Evolutionary conservation across 2,797 vertebrate species (phyloP).

Genomic region (Notolabrus celidotus): DNA sequence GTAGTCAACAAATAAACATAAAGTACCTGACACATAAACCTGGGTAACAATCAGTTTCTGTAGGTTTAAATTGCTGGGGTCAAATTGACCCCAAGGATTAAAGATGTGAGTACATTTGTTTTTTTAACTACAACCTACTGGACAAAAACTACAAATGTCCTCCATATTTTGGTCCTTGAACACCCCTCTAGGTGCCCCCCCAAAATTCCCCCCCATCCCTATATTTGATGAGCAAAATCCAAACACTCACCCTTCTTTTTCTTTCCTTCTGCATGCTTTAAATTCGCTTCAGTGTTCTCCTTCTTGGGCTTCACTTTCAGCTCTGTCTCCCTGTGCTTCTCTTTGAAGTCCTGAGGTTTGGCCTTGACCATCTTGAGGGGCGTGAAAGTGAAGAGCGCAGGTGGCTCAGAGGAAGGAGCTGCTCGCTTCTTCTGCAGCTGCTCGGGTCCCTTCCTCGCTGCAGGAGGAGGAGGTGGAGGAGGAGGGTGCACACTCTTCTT

Average conservation of each 20-base stretch:
- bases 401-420: constrained; percentile 55
- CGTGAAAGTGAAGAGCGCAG: constrained; percentile 88
- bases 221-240: neutral
- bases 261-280: constrained; percentile 77
- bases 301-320: constrained; percentile 80
- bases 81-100: too few relatives aligned
- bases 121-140: too few relatives aligned
- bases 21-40: too few relatives aligned
- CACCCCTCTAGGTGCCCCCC: too few relatives aligned
- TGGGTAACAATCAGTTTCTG: too few relatives aligned
- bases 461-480: constrained; percentile 56
- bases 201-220: neutral
- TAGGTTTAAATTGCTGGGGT: too few relatives aligned
- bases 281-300: constrained; percentile 84
- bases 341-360: constrained; percentile 81
- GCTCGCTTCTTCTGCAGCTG: constrained; percentile 73
- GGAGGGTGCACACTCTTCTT: constrained; percentile 81
- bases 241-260: constrained; percentile 86
- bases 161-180: too few relatives aligned
- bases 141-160: too few relatives aligned
- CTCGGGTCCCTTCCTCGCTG: constrained; percentile 67
- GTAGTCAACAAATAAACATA: too few relatives aligned
- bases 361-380: constrained; percentile 88
- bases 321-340: constrained; percentile 74
- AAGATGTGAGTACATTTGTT: too few relatives aligned